phyloP scores from a whole-genome alignment of 2,888 invertebrate genomes.

The Tridacna crocea region DNA sequence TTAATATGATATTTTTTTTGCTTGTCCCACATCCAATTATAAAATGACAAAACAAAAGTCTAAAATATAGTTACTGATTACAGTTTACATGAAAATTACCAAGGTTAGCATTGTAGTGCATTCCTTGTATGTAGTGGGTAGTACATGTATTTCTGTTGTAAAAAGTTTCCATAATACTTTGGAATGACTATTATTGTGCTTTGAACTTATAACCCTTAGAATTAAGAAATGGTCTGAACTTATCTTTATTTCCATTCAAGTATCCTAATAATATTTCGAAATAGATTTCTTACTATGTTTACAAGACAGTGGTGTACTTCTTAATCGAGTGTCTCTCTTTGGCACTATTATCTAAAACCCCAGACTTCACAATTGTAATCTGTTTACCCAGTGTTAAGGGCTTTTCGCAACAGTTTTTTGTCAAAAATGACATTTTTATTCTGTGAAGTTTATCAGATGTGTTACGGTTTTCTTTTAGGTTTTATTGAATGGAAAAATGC shows the following conservation, averaged over 20 bases:
- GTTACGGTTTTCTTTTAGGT: not conserved
- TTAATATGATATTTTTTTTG: too few species aligned
- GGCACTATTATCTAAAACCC: conserved; percentile 16
- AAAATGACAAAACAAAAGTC: too few species aligned
- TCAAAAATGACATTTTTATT: not conserved
- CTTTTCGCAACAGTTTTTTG: not conserved
- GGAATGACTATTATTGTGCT: too few species aligned
- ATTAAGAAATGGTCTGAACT: conserved; percentile 22
- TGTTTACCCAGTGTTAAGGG: not conserved
- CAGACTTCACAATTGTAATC: conserved; percentile 19
- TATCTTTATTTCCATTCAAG: conserved; percentile 9
- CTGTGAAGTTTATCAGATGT: not conserved
- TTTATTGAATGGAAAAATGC: not conserved
- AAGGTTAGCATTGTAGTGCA: too few species aligned
- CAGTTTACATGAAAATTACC: too few species aligned
- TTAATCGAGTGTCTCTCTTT: conserved; percentile 14
- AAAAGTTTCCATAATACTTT: too few species aligned
- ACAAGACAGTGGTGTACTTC: not conserved
- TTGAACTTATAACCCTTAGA: conserved; percentile 6
- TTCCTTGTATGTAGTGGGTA: too few species aligned
- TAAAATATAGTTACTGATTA: too few species aligned
- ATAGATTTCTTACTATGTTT: conserved; percentile 10
- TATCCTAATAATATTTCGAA: conserved; percentile 22
- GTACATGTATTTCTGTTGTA: too few species aligned
- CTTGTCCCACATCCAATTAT: too few species aligned